Percentiles rank a stretch among this genome's conserved stretches.
These are phyloP conservation scores for Fratercula arctica DNA, from an alignment of 2,797 vertebrate species.

Conservation along the genomic window DNA sequence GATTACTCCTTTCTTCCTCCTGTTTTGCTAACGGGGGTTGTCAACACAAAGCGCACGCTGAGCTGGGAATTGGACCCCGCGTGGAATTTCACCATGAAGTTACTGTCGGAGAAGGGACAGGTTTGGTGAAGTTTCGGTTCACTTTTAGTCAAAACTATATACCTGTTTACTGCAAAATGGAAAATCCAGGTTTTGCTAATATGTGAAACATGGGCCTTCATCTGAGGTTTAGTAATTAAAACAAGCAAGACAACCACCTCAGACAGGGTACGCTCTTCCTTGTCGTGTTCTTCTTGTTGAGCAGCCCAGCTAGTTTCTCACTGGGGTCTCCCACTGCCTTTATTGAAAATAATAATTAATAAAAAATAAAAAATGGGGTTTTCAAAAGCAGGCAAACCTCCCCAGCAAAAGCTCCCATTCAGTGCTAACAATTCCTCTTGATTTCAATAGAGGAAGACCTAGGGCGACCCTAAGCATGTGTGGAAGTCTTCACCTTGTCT, in stretches of 20 bases:
- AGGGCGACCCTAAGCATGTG: neutral
- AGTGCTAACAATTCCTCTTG: neutral
- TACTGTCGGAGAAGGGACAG: rapidly evolving
- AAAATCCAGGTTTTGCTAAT: neutral
- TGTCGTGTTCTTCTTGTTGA: rapidly evolving
- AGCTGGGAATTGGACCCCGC: neutral
- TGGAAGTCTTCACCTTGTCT: neutral
- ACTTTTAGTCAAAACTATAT: neutral
- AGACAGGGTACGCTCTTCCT: neutral
- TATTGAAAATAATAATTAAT: neutral
- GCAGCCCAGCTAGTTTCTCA: neutral
- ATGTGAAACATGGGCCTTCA: neutral
- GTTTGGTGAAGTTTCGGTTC: neutral
- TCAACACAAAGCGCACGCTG: neutral
- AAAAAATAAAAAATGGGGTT: neutral
- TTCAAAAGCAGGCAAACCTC: neutral
- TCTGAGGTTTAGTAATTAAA: neutral
- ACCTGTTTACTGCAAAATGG: neutral
- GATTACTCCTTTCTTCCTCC: neutral
- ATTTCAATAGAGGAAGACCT: neutral
- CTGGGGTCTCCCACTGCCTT: neutral
- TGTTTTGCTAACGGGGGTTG: neutral
- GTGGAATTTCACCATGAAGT: neutral
- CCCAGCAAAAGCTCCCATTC: neutral
- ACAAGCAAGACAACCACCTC: neutral